These are phyloP conservation scores for Teleiodes luculella DNA, from an alignment of 2,888 invertebrate species.

Conservation along the genomic window DNA sequence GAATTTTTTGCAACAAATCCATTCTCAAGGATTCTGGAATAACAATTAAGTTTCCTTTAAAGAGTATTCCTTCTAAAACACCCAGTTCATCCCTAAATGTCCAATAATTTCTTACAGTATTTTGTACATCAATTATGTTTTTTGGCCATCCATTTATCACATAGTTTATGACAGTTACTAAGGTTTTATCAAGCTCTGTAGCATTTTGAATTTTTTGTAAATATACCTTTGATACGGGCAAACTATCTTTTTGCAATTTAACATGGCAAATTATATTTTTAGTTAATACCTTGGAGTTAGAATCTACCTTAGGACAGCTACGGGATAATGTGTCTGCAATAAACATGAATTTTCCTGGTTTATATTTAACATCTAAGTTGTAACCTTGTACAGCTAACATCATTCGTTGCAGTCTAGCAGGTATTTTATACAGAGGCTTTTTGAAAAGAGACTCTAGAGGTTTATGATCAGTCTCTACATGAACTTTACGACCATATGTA, in stretches of 20 bases:
- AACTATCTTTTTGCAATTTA: too few species aligned
- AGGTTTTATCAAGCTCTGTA: too few species aligned
- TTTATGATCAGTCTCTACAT: conserved; percentile 23
- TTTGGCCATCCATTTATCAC: too few species aligned
- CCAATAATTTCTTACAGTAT: neutral
- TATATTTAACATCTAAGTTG: conserved; percentile 17
- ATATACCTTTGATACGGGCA: too few species aligned
- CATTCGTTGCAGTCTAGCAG: conserved; percentile 20
- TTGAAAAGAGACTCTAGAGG: conserved; percentile 20
- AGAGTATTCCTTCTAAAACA: conserved; percentile 13
- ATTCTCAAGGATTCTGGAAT: conserved; percentile 8
- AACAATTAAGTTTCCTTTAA: conserved; percentile 16
- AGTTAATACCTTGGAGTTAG: too few species aligned
- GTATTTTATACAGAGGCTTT: conserved; percentile 17
- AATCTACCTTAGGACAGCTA: too few species aligned
- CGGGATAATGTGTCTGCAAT: conserved; percentile 21
- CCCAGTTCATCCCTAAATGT: conserved; percentile 15
- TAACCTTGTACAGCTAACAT: conserved; percentile 19
- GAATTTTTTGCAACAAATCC: conserved; percentile 2
- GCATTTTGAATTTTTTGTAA: too few species aligned
- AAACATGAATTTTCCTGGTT: conserved; percentile 12
- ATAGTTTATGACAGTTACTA: too few species aligned
- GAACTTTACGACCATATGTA: conserved; percentile 11
- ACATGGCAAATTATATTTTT: too few species aligned
- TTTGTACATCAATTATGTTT: neutral